Base-by-base conservation (phyloP, 1,140 invertebrate genomes). In the Meloidogyne hapla region DNA sequence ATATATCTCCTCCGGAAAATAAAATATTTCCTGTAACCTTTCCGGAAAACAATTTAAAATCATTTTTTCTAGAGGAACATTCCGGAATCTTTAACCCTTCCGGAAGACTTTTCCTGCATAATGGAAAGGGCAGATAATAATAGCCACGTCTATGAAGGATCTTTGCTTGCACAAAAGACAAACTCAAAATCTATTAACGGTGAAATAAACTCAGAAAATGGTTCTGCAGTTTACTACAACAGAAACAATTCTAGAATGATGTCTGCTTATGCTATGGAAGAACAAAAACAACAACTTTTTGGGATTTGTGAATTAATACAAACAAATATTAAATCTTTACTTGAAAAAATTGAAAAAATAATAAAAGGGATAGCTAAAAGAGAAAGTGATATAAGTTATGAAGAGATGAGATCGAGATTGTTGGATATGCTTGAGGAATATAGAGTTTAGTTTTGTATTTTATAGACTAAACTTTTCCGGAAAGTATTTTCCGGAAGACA, bases 251-350 rank as follows among this genome's bases (percentile, higher is more conserved):
- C 48, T n/a, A 56, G 48, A 56, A 56, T 56, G 48, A 56, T 56
- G 18, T 56, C 48, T 56, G 18, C 48, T n/a, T 56, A 56, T 67
- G 65, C 65, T n/a, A 67, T 67, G 65, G 65, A 67, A 67, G 65
- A 67, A 67, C 65, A 67, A 42, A 67, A 67, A 42, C 65, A 67
- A 8, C 65, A 67, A 42, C 65, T 67, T 25, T 67, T 67, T 42
- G 65, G 65, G 18, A 67, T 67, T 21, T 67, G 65, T 42, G 65
- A 67, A 67, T 15, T 67, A 8, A 42, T 67, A 25, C 65, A 67
- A 6, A 38, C 21, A 67, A 67, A 67, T 33, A 67, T 67, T 42
- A 42, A 21, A 38, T 18, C 28, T 15, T 33, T 67, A 42, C 65
- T 67, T 33, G 65, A 67, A n/a, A 2, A 67, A 67, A 67, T 67